Evolutionary conservation across 2,888 invertebrate genomes (phyloP), one percentile per base, ranked within the genome.

Genomic region (Dasypolia templi): DNA sequence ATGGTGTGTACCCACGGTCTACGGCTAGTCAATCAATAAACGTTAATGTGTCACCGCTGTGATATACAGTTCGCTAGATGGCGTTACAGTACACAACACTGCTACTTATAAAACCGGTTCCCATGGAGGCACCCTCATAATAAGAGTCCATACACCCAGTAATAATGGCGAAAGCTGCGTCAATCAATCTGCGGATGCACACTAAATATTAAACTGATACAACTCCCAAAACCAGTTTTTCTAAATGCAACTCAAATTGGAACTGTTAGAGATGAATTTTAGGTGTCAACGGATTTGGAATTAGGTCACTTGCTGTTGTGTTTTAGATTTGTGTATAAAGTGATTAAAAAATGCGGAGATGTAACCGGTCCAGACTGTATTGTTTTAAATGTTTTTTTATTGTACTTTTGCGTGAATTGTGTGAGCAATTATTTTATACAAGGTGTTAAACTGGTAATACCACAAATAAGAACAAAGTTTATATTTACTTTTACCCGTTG

Each of bases 261-360:
- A 7, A 22, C 19, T 19, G 26, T n/a, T 81, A 70, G 42, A 49
- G 63, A 32, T 39, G 22, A n/a, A 59, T 75, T 75, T 76, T 51
- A 29, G 56, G 6, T 69, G 44, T 46, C 51, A 46, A 19, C 3
- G 14, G 3, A 32, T 42, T 51, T 51, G 0, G 56, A 58, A 58
- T 63, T 75, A 46, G 51, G 46, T 66, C 39, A 11, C 29, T 58
- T 61, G 14, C 3, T 29, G 0, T n/a, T 14, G 51, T 14, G 19
- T 32, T 56, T 51, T 32, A 44, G 19, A 61, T 63, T 51, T 42
- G 55, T 76, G 56, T 70, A 63, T 62, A 6, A 64, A 64, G 63
- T 70, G 35, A 77, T 77, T n/a, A 73, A 78, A 82, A 81, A 81
- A 78, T 72, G 49, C 22, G 69, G 74, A 82, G 61, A 81, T 72